Conservation (phyloP, 2,797 vertebrate species). For the Leptatherina wallacei region DNA sequence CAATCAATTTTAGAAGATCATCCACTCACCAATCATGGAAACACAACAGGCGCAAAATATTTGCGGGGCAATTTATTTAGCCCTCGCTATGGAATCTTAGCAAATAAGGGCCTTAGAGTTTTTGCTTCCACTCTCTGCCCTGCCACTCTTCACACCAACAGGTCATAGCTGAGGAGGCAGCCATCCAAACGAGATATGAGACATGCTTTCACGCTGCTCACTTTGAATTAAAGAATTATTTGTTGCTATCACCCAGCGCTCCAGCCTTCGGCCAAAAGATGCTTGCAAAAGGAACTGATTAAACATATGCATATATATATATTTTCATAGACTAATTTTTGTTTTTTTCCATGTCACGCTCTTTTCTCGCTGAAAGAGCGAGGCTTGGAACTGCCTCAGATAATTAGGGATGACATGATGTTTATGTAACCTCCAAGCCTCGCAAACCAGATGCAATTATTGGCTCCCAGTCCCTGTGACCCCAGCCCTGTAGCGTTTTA, state of each 20-base stretch:
- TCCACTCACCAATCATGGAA: no score
- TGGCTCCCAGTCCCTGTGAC: constrained; percentile 77
- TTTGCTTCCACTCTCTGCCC: constrained; percentile 29
- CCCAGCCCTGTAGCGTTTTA: constrained; percentile 61
- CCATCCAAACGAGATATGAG: constrained; percentile 32
- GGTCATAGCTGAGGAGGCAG: constrained; percentile 55
- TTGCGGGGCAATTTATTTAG: no score
- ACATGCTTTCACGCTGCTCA: constrained; percentile 64
- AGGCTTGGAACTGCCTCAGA: constrained; percentile 57
- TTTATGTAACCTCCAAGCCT: constrained; percentile 87
- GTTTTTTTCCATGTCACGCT: constrained; percentile 44
- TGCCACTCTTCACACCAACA: constrained; percentile 45
- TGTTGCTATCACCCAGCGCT: constrained; percentile 45
- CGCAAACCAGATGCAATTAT: constrained; percentile 84
- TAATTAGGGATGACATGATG: constrained; percentile 85
- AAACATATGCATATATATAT: constrained; percentile 30
- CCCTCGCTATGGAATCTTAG: no score
- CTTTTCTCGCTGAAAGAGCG: constrained; percentile 33
- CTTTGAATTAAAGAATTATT: constrained; percentile 68
- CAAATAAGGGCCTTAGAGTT: constrained; percentile 15
- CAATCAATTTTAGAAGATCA: no score
- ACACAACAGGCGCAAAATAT: no score
- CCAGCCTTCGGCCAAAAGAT: constrained; percentile 12
- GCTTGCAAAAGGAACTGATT: constrained; percentile 49
- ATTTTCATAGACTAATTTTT: constrained; percentile 24